Evolutionary conservation across 1,140 invertebrate genomes (phyloP), one percentile per base, ranked within the genome.

Genomic region (Platorchestia sp.): DNA sequence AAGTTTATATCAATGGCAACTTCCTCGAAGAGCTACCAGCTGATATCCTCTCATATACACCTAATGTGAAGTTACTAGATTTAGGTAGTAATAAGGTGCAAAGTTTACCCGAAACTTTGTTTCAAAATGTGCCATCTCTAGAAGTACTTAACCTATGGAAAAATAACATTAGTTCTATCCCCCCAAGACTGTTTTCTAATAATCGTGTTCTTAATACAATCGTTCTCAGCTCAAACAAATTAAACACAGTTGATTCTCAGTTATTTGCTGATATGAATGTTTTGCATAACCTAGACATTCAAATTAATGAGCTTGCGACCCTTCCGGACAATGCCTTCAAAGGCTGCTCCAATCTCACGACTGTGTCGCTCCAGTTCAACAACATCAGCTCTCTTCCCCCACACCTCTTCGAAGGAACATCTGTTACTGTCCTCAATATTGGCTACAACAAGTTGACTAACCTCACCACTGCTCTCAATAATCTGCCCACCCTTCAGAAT

Each of bases 11-110:
- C 44, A 93, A 45, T 44, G 91, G 87, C 19, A 97, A 6, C 43
- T 44, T 45, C 44, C 91, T 93, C 19, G 43, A 40, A 40, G 43
- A 93, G 45, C 96, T 98, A 51, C 98, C 98, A 0, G 97, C 97
- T 47, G 97, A 97, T 95, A 97, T 98, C 90, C 98, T 98, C 95
- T 97, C 97, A 91, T 95, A 95, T 14, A 96, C 98, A 36, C 97
- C 97, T 41, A 97, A 97, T 95, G 97, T 98, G 22, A 97, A 97
- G 95, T 97, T 97, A 90, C 97, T 98, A 47, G 98, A 98, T 96
- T 97, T 98, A 95, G 98, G 97, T 75, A 97, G 97, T 95, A 98
- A 98, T 96, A 97, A 97, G 93, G 96, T 98, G 96, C 97, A 97
- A 7, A 97, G 97, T 96, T 97, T 98, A 96, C 97, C 97, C 40